Evolutionary conservation across 1,140 invertebrate species (phyloP).

Genomic region (Notospermus geniculatus): DNA sequence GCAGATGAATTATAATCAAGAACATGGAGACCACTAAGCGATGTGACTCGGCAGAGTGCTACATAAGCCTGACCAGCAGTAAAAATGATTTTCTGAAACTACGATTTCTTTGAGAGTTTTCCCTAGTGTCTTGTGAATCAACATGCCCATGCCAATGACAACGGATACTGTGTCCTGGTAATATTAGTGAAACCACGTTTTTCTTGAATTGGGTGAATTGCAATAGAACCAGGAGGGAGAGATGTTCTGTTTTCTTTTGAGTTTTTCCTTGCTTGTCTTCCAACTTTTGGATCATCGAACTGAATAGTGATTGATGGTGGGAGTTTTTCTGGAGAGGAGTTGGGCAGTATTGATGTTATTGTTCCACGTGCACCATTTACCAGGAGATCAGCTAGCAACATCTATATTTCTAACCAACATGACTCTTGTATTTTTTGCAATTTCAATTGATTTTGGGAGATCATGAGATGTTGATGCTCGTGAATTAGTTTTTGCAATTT

Average conservation of each 20-base stretch:
- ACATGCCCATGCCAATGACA: slow-evolving; percentile 13
- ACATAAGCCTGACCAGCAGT: slow-evolving; percentile 15
- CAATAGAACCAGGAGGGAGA: too few relatives aligned
- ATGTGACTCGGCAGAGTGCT: slow-evolving; percentile 10
- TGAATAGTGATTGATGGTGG: slow-evolving; percentile 7
- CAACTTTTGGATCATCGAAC: slow-evolving; percentile 14
- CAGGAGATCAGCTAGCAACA: slow-evolving; percentile 11
- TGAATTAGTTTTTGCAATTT: background rate
- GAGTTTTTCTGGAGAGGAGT: too few relatives aligned
- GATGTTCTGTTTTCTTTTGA: too few relatives aligned
- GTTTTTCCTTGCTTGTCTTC: background rate
- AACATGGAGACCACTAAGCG: slow-evolving; percentile 6
- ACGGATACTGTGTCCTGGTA: slow-evolving; percentile 17
- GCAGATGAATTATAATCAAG: slow-evolving; percentile 8
- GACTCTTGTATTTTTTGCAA: slow-evolving; percentile 13
- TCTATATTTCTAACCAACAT: slow-evolving; percentile 17
- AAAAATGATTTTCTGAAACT: slow-evolving; percentile 14
- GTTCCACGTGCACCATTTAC: slow-evolving; percentile 12
- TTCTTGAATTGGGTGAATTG: background rate
- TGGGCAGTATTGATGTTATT: too few relatives aligned
- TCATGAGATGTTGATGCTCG: background rate
- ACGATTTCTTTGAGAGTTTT: slow-evolving; percentile 14
- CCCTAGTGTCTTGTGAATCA: slow-evolving; percentile 22
- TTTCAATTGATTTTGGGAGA: background rate
- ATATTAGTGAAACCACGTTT: background rate